Conservation (phyloP, 2,888 invertebrate species). For the Oxycera nigricornis region DNA sequence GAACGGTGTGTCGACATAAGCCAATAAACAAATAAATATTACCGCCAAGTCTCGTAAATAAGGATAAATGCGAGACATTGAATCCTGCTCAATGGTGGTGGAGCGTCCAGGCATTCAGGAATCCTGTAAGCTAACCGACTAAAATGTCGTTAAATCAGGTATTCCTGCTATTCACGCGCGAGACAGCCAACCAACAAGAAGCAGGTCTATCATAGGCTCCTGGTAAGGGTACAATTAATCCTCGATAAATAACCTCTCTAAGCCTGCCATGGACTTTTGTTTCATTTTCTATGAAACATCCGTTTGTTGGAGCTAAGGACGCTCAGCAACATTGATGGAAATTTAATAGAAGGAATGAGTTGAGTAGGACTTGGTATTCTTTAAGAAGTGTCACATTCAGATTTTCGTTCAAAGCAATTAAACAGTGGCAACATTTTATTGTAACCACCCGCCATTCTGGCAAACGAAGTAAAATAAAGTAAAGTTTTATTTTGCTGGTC, state of each 20-base stretch:
- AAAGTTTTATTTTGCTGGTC: too few relatives aligned
- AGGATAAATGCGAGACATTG: constrained; percentile 41
- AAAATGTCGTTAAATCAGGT: constrained; percentile 38
- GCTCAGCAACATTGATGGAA: constrained; percentile 30
- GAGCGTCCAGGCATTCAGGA: not conserved
- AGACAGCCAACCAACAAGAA: not conserved
- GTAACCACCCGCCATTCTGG: too few relatives aligned
- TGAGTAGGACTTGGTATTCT: not conserved
- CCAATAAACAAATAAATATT: constrained; percentile 42
- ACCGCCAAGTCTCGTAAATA: constrained; percentile 39
- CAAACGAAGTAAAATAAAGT: too few relatives aligned
- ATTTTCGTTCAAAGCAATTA: too few relatives aligned
- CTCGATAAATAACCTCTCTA: constrained; percentile 44
- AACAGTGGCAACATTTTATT: too few relatives aligned
- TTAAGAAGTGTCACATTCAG: not conserved
- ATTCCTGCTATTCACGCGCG: not conserved
- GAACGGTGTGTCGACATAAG: constrained; percentile 40
- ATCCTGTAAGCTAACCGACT: constrained; percentile 25
- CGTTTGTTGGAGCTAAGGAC: not conserved
- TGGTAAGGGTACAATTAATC: constrained; percentile 40
- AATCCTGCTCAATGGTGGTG: constrained; percentile 31
- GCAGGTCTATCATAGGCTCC: constrained; percentile 2
- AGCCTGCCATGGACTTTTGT: constrained; percentile 43
- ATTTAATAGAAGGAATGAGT: constrained; percentile 36
- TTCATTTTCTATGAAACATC: constrained; percentile 32